phyloP scores from a whole-genome alignment of 2,888 invertebrate species.

The Eristalis pertinax region DNA sequence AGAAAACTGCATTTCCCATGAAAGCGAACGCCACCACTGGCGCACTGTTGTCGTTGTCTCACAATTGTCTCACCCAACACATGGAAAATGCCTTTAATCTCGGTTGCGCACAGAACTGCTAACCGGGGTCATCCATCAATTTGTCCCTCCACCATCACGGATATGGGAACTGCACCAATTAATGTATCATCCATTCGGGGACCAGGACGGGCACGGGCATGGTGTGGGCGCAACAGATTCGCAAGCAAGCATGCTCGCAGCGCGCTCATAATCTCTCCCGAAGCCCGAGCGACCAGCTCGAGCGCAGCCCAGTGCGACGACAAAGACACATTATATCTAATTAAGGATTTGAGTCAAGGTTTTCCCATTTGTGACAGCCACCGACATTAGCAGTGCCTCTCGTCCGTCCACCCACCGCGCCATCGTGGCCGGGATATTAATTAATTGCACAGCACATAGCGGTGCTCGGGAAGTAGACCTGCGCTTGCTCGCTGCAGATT shows the following conservation, averaged over 20 bases:
- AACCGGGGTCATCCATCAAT: constrained; percentile 72
- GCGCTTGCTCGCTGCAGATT: constrained; percentile 26
- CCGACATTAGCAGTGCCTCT: constrained; percentile 48
- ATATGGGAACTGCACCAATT: constrained; percentile 72
- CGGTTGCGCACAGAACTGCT: constrained; percentile 16
- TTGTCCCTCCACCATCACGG: constrained; percentile 47
- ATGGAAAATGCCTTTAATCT: constrained; percentile 48
- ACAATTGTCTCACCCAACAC: constrained; percentile 53
- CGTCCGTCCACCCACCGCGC: neutral
- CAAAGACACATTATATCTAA: constrained; percentile 64
- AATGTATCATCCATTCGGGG: constrained; percentile 57
- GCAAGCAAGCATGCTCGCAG: constrained; percentile 5
- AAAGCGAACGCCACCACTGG: constrained; percentile 28
- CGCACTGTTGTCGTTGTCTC: constrained; percentile 48
- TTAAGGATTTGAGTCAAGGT: constrained; percentile 73
- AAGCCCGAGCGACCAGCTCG: constrained; percentile 17
- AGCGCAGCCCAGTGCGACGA: constrained; percentile 17
- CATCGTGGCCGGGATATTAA: constrained; percentile 65
- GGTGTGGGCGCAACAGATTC: constrained; percentile 17
- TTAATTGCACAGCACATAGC: constrained; percentile 62
- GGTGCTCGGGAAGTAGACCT: constrained; percentile 23
- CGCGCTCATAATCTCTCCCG: constrained; percentile 20
- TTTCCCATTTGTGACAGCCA: constrained; percentile 50
- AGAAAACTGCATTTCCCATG: constrained; percentile 68
- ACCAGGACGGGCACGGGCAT: neutral